Evolutionary conservation across 2,113 vertebrate genomes (phyloP).

Genomic region (Aphelocoma coerulescens): DNA sequence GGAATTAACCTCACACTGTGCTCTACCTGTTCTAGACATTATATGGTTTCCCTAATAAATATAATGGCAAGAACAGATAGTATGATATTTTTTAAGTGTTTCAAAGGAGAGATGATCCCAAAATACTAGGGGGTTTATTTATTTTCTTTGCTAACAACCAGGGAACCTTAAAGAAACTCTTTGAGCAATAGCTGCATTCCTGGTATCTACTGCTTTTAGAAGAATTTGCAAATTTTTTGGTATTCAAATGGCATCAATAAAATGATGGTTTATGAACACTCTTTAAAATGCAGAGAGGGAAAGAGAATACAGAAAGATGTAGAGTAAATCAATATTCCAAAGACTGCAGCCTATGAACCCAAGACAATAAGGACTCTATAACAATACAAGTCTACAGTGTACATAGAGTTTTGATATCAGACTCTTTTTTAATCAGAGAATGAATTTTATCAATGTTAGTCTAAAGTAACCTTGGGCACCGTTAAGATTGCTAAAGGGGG

Average conservation of each 20-base stretch:
- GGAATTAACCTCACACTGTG: background rate
- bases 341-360: conserved; percentile 14
- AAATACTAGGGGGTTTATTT: background rate
- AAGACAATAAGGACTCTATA: conserved; percentile 31
- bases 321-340: conserved; percentile 27
- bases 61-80: background rate
- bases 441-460: conserved; percentile 49
- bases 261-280: background rate
- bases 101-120: background rate
- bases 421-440: conserved; percentile 55
- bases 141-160: background rate
- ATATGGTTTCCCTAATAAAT: background rate
- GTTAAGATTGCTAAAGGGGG: conserved; percentile 16
- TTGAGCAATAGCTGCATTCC: background rate
- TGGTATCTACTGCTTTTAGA: background rate
- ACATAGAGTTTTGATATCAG: conserved; percentile 32
- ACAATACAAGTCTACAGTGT: conserved; percentile 30
- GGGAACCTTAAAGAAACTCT: background rate
- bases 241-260: conserved; percentile 21
- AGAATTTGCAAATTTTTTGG: background rate
- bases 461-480: conserved; percentile 46
- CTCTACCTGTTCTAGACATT: background rate
- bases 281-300: conserved; percentile 14
- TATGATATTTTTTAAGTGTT: background rate
- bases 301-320: background rate